Percentiles rank a stretch among this genome's conserved stretches.
phyloP scores from a whole-genome alignment of 1,140 invertebrate genomes.

The Drosophila nannoptera region DNA sequence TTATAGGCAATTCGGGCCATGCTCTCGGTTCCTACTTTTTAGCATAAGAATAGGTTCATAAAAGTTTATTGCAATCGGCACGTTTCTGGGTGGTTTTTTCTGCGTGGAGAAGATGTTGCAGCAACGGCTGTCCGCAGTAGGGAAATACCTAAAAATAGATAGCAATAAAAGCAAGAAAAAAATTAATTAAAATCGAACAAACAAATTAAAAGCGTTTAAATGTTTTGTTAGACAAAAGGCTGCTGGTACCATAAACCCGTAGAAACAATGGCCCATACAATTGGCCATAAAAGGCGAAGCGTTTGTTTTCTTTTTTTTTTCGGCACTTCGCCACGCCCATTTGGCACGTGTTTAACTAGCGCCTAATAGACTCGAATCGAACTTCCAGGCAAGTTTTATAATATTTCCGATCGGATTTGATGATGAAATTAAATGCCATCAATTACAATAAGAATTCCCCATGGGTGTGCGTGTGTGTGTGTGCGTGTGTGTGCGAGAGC shows the following conservation, averaged over 20 bases:
- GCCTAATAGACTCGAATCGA: slow-evolving; percentile 2
- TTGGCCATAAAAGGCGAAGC: slow-evolving; percentile 38
- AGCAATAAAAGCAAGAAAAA: slow-evolving; percentile 15
- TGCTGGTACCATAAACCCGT: slow-evolving; percentile 6
- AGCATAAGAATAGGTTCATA: slow-evolving; percentile 67
- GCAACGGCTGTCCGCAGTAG: slow-evolving; percentile 40
- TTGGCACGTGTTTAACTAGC: slow-evolving; percentile 37
- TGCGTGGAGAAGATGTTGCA: slow-evolving; percentile 6
- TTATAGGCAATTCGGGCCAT: slow-evolving; percentile 59
- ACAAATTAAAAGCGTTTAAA: slow-evolving; percentile 39
- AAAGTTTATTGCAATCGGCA: slow-evolving; percentile 60
- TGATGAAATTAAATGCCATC: slow-evolving; percentile 32
- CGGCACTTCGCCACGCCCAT: slow-evolving; percentile 30
- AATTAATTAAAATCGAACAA: slow-evolving; percentile 30
- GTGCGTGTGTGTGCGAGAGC: too few species aligned
- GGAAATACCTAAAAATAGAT: slow-evolving; percentile 15
- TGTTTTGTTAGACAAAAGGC: slow-evolving; percentile 28
- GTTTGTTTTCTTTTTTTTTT: too few species aligned
- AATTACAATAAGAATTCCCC: too few species aligned
- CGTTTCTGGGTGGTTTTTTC: slow-evolving; percentile 57
- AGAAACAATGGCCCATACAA: slow-evolving; percentile 29
- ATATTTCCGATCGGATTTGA: slow-evolving; percentile 21
- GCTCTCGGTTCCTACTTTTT: slow-evolving; percentile 48
- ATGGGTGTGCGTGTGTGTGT: too few species aligned
- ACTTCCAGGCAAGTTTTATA: slow-evolving; percentile 17